Evolutionary conservation across 2,888 invertebrate species (phyloP).

Genomic region (Acronicta leporina): DNA sequence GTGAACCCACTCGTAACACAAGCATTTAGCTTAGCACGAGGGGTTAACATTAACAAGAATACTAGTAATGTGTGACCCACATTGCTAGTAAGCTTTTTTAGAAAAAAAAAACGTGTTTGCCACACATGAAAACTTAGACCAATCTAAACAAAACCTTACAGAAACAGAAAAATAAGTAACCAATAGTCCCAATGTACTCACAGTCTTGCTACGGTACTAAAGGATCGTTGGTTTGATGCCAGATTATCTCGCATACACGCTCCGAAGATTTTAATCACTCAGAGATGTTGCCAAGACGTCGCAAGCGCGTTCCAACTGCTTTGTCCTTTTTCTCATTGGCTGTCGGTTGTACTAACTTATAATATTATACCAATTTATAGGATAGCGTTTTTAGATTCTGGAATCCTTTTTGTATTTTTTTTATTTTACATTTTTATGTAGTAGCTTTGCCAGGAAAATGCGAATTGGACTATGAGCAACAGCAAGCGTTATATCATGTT

Average conservation of each 20-base stretch:
- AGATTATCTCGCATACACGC: slow-evolving; percentile 76
- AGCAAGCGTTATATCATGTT: too few species aligned
- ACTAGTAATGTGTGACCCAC: too few species aligned
- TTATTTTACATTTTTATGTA: background rate
- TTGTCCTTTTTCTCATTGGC: slow-evolving; percentile 50
- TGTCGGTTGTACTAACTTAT: slow-evolving; percentile 40
- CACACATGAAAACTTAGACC: background rate
- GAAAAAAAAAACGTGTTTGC: too few species aligned
- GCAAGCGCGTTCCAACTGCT: slow-evolving; percentile 54
- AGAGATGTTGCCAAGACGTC: slow-evolving; percentile 75
- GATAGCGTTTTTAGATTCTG: slow-evolving; percentile 27
- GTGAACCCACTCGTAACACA: too few species aligned
- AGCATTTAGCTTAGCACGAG: too few species aligned
- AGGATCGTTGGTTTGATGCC: slow-evolving; percentile 77
- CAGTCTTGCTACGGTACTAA: slow-evolving; percentile 34
- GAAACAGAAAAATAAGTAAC: slow-evolving; percentile 46
- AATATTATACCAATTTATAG: slow-evolving; percentile 46
- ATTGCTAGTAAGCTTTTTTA: too few species aligned
- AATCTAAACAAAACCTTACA: slow-evolving; percentile 23
- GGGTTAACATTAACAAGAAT: too few species aligned
- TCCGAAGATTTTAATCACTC: slow-evolving; percentile 82
- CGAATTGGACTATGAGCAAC: background rate
- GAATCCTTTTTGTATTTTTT: background rate
- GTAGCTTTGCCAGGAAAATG: background rate
- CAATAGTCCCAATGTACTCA: slow-evolving; percentile 42